Evolutionary conservation across 2,888 invertebrate species (phyloP), one percentile per base, ranked within the genome.

Genomic region (Dolichopus griseipennis): DNA sequence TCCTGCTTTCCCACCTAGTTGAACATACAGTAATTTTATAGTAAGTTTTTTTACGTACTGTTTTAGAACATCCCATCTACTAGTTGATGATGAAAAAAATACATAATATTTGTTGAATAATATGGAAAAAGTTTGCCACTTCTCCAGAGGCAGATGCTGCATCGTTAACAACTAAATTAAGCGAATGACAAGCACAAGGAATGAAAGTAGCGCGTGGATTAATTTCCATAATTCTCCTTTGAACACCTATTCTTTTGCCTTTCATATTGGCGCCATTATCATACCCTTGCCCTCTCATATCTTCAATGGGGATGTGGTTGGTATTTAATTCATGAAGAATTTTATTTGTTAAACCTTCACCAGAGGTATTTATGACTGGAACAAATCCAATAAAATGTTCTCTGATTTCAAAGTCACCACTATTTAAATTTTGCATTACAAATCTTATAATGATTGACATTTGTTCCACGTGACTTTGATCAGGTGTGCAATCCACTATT

Each of bases 241-340:
- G 64, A 33, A 64, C 64, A 18, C 64, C 64, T 15, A 33, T 33
- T 33, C 18, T 27, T 64, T 33, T 64, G 18, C 64, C 64, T 64
- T 64, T 64, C 64, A 64, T 64, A 64, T 64, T 64, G 27, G 64
- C 64, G 27, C 33, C 64, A 33, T 64, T 64, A 33, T 64, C 64
- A 64, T 64, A 64, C 6, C 64, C 64, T 64, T 64, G 64, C 15
- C 64, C 33, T 64, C 64, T 64, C 64, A 64, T 64, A 64, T 64
- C 33, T 64, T 64, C 63, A 63, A 63, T 63, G 27, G 63, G 63
- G 27, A 63, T 63, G 63, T 27, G 63, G 63, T 63, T 63, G 63
- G 63, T 63, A 63, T 63, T 63, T 63, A 63, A 63, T 63, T 63
- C 63, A 63, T 63, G 22, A 63, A 63, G 63, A 63, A 63, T 27